Evolutionary conservation across 2,797 vertebrate species (phyloP), one percentile per base, ranked within the genome.

Genomic region (Gymnocypris eckloni): DNA sequence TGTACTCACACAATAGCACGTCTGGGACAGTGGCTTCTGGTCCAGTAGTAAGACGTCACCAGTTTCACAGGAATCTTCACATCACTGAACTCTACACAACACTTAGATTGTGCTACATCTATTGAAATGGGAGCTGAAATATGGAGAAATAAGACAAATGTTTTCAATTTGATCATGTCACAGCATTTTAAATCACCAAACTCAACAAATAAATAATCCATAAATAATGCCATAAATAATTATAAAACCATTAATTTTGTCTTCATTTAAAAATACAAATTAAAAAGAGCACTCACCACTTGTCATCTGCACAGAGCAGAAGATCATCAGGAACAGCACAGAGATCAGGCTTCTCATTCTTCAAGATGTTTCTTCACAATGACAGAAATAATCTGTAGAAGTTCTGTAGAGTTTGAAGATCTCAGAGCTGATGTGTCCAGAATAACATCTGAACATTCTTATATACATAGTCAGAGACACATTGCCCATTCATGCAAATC

Each of bases 281-380:
- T 0, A 2, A 59, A 82, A 16, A 50, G 56, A 61, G 71, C 28
- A 0, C 73, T 89, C 73, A 89, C 88, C 22, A 2, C 72, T 43
- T 45, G 45, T 83, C 15, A 43, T 73, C 72, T 43, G 37, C 16
- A 87, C 13, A 79, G 56, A 84, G 72, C 81, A 86, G 84, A 84
- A 43, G 50, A 86, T 5, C 33, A 84, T 54, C 50, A 89, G 66
- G 6, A 88, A 22, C 88, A 89, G 56, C 71, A 87, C 59, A 80
- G 54, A 48, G 39, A 56, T 33, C 72, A 79, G 50, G 15, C 25
- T 86, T 84, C 67, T 87, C 86, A 87, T 87, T 86, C 52, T 76
- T 79, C 75, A 61, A 76, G 48, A 54, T 54, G 25, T 76, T 76
- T 76, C 9, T 52, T 37, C 71, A 45, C 69, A 71, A n/a, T 12